Percentiles rank a stretch among this genome's conserved stretches.
Conservation (phyloP, 2,797 vertebrate species). For the Chelidonichthys spinosus region DNA sequence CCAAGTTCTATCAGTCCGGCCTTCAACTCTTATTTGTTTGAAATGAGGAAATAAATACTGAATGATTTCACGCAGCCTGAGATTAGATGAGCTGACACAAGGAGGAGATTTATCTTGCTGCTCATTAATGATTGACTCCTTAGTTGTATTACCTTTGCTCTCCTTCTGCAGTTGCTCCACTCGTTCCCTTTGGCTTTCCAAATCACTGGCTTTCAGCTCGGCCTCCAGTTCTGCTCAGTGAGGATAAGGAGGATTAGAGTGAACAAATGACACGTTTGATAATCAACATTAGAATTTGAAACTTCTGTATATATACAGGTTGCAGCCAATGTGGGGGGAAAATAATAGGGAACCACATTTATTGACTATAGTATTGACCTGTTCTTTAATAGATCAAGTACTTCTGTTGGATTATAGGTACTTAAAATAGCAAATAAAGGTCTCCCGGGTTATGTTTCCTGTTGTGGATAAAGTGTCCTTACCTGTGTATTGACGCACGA, state of each 20-base stretch:
- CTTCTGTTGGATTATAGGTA: background rate
- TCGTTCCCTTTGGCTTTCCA: constrained; percentile 25
- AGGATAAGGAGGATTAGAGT: background rate
- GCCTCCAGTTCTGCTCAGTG: constrained; percentile 30
- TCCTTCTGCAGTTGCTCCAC: constrained; percentile 31
- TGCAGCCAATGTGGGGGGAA: background rate
- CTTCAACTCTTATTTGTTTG: constrained; percentile 14
- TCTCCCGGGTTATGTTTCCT: background rate
- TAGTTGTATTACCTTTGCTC: constrained; percentile 40
- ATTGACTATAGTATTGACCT: background rate
- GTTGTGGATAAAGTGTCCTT: background rate
- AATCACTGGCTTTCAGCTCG: constrained; percentile 25
- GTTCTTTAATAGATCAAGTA: background rate
- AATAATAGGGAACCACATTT: background rate
- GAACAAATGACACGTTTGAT: background rate
- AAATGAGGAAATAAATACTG: constrained; percentile 10
- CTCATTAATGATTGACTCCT: constrained; percentile 33
- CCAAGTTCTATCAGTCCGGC: constrained; percentile 15
- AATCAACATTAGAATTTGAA: background rate
- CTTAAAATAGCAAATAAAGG: background rate
- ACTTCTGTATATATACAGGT: background rate
- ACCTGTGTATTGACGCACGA: constrained; percentile 36
- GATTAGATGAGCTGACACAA: constrained; percentile 13
- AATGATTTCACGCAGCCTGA: constrained; percentile 22
- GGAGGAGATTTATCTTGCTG: constrained; percentile 25